Evolutionary conservation across 1,140 invertebrate species (phyloP).

Genomic region (Episyrphus balteatus): DNA sequence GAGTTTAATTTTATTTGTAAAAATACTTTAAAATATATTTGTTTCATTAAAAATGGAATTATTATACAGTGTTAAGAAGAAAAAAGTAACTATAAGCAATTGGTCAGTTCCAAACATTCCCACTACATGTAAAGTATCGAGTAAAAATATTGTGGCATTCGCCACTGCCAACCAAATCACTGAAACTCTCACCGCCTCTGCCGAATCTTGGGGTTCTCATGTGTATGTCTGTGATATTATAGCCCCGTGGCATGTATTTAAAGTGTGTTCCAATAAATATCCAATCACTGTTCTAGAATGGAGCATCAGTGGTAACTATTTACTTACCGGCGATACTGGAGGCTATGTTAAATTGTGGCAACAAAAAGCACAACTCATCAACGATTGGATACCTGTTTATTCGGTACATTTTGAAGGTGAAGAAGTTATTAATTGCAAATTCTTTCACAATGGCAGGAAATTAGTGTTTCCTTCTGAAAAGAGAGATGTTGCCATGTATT

Average conservation of each 20-base stretch:
- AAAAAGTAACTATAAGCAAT: no score
- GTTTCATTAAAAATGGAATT: no score
- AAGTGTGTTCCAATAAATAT: slow-evolving; percentile 40
- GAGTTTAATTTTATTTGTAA: no score
- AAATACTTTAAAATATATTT: no score
- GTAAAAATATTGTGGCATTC: slow-evolving; percentile 70
- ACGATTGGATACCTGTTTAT: slow-evolving; percentile 59
- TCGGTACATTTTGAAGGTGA: slow-evolving; percentile 52
- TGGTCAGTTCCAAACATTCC: no score
- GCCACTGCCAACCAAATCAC: slow-evolving; percentile 58
- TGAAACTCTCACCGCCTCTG: slow-evolving; percentile 45
- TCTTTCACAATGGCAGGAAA: slow-evolving; percentile 78
- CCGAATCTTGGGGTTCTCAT: slow-evolving; percentile 44
- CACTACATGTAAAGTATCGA: slow-evolving; percentile 53
- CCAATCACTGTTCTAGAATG: slow-evolving; percentile 71
- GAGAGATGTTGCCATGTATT: slow-evolving; percentile 60
- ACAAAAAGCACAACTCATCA: slow-evolving; percentile 66
- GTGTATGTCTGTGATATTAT: slow-evolving; percentile 81
- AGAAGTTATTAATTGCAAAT: slow-evolving; percentile 65
- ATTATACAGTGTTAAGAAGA: no score
- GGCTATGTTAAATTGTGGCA: slow-evolving; percentile 68
- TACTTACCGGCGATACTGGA: slow-evolving; percentile 61
- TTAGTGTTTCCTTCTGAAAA: slow-evolving; percentile 54
- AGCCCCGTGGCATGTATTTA: slow-evolving; percentile 67
- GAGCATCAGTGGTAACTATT: slow-evolving; percentile 67